These are phyloP conservation scores for Leptocoma aspasia DNA, from an alignment of 2,113 vertebrate genomes.

Conservation along the genomic window DNA sequence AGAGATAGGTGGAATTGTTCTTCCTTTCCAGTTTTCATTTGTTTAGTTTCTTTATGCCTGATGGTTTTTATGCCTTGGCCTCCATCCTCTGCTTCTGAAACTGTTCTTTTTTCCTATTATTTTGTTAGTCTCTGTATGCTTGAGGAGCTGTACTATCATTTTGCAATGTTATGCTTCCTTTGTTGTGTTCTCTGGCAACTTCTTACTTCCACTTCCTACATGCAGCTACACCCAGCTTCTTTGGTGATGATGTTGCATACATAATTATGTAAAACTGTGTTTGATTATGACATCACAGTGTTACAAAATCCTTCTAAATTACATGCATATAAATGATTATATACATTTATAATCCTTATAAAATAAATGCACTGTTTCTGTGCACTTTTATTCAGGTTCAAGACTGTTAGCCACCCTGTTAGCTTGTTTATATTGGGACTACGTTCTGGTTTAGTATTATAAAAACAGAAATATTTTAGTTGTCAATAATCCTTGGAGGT, in stretches of 20 bases:
- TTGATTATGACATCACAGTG: neutral
- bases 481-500: neutral
- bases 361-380: neutral
- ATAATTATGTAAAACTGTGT: neutral
- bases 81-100: neutral
- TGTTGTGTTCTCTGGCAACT: neutral
- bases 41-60: neutral
- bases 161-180: neutral
- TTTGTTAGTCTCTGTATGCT: neutral
- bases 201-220: neutral
- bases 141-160: neutral
- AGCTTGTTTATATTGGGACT: neutral
- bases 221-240: neutral
- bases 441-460: neutral
- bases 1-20: neutral
- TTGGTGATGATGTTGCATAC: neutral
- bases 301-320: neutral
- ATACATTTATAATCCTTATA: too few species aligned
- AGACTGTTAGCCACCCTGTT: neutral
- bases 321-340: too few species aligned
- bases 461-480: neutral
- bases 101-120: neutral
- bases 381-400: neutral
- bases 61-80: neutral
- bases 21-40: neutral